Evolutionary conservation across 2,797 vertebrate genomes (phyloP).

Genomic region (Acrocephalus scirpaceus): DNA sequence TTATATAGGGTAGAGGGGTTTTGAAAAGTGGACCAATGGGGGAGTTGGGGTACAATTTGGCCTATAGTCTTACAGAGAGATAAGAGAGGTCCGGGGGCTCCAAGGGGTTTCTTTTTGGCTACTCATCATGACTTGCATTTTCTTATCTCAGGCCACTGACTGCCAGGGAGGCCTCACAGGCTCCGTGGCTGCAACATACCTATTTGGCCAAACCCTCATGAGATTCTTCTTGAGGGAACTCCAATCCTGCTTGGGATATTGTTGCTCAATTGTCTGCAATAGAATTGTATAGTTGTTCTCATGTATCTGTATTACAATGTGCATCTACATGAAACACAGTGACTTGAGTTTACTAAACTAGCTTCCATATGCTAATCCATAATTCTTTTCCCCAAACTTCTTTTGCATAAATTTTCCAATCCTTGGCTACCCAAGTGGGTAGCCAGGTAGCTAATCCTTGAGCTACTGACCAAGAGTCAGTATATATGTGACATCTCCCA

Average conservation of each 20-base stretch:
- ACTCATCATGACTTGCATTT: no score
- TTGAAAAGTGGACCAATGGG: no score
- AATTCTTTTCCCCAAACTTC: neutral
- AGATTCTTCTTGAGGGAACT: neutral
- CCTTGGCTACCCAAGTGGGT: neutral
- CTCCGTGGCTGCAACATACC: no score
- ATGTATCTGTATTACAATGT: neutral
- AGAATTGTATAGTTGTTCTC: neutral
- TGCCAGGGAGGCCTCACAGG: no score
- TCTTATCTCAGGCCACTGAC: no score
- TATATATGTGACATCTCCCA: neutral
- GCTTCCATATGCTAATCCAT: neutral
- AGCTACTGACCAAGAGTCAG: neutral
- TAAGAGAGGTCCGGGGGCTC: no score
- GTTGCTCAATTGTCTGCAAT: neutral
- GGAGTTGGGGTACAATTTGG: no score
- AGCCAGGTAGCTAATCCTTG: neutral
- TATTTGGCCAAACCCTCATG: neutral
- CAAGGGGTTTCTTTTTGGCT: no score
- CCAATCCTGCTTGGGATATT: neutral
- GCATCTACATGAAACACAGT: neutral
- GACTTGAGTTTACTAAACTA: neutral
- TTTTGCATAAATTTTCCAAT: neutral
- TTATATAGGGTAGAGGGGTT: no score
- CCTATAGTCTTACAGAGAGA: no score